Percentiles rank a stretch among this genome's conserved stretches.
These are phyloP conservation scores for Subanguina moxae DNA, from an alignment of 1,140 invertebrate species.

Conservation along the genomic window DNA sequence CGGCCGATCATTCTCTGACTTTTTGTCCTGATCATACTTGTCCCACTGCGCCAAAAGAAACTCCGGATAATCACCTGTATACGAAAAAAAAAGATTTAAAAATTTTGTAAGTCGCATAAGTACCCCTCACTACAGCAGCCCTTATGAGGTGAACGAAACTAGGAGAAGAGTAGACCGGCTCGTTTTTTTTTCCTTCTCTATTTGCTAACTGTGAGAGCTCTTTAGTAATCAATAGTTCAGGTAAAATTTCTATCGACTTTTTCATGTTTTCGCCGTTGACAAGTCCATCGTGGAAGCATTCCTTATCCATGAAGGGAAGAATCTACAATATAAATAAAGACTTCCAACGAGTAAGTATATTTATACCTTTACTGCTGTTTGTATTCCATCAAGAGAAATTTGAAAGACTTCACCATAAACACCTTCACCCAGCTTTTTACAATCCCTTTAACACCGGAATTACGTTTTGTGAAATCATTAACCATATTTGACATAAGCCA, in stretches of 20 bases:
- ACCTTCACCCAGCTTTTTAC: slow-evolving; percentile 16
- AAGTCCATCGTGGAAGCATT: not conserved
- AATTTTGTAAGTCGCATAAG: not conserved
- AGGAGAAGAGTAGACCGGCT: slow-evolving; percentile 4
- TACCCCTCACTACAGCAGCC: slow-evolving; percentile 16
- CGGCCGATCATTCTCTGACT: slow-evolving; percentile 18
- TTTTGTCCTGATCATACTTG: slow-evolving; percentile 1
- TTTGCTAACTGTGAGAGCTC: slow-evolving; percentile 10
- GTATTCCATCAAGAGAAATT: too few relatives aligned
- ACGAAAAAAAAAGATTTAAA: not conserved
- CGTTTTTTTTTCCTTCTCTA: not conserved
- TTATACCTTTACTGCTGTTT: too few relatives aligned
- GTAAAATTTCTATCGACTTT: slow-evolving; percentile 4
- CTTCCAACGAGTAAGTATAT: too few relatives aligned
- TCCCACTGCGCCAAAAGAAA: slow-evolving; percentile 16
- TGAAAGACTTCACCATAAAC: slow-evolving; percentile 17
- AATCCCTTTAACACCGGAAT: too few relatives aligned
- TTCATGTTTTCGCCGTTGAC: slow-evolving; percentile 20
- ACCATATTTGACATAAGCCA: too few relatives aligned
- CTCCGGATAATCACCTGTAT: slow-evolving; percentile 12
- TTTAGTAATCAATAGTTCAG: slow-evolving; percentile 20
- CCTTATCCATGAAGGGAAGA: slow-evolving; percentile 15
- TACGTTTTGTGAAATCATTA: too few relatives aligned
- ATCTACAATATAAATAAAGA: too few relatives aligned
- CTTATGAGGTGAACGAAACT: slow-evolving; percentile 10